Evolutionary conservation across 2,113 vertebrate genomes (phyloP), one percentile per base, ranked within the genome.

Genomic region (Eleginops maclovinus): DNA sequence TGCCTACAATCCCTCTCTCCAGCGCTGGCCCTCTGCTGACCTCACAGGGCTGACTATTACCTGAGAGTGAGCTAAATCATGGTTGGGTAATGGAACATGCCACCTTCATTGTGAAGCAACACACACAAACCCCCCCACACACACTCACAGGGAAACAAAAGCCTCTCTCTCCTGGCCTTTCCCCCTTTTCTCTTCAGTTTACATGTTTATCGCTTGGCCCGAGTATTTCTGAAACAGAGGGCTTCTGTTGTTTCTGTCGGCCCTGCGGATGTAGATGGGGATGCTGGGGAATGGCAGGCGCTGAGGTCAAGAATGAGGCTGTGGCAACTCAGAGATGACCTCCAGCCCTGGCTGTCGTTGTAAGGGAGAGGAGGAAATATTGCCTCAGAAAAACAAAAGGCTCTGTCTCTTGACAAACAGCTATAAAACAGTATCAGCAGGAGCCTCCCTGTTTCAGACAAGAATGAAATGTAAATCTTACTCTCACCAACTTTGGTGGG

Each of bases 41-140:
- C 90, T 90, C 87, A 78, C 49, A 43, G 84, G 67, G 68, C 75
- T 63, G 81, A 78, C 88, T 88, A 93, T 93, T 91, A 93, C 87
- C 86, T 83, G 75, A 59, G 86, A 85, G 68, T 69, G 72, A 89
- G 82, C 90, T 93, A 94, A 93, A 93, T 94, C 93, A 92, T 84
- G 72, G 85, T 55, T n/a, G 6, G 76, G 84, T 92, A 93, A 94
- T 93, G 88, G 88, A 90, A 92, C 91, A 92, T 90, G 87, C 79
- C 85, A 91, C 86, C 75, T 85, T 79, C 71, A 61, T 41, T 73
- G 77, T 21, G 68, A 72, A 68, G 78, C 54, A 81, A 64, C 72
- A 46, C 67, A 80, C 77, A 75, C 78, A 77, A 60, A 82, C 54
- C 50, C 54, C 50, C 70, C 40, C 24, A 50, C 40, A 36, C 44